Base-by-base conservation (phyloP, 2,797 vertebrate species). In the Aselliscus stoliczkanus region DNA sequence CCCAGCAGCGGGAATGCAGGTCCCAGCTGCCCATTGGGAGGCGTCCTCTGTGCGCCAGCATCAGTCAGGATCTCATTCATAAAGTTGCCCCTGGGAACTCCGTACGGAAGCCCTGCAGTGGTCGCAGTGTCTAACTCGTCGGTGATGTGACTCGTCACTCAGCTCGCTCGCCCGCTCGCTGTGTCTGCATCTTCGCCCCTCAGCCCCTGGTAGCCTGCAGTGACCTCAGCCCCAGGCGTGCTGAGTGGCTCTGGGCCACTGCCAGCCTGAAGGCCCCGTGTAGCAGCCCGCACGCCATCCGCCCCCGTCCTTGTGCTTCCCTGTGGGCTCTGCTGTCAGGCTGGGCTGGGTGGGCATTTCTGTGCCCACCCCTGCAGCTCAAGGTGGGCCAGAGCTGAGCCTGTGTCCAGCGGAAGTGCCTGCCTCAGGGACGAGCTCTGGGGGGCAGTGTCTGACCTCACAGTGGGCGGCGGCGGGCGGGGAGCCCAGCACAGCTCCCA, bases 31-130 rank as follows among this genome's bases (percentile, higher is more conserved):
- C 39, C 12, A 15, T 52, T n/a, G 6, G 27, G 31, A 29, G 44
- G 20, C 1, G 2, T 39, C 8, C 37, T 14, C 20, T 23, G 13
- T 8, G 20, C 72, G 37, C 0, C 15, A 5, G 10, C 21, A 18
- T 0, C 7, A 37, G 1, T 12, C 5, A 4, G 2, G 37, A 27
- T 31, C 15, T 31, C 17, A 0, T 1, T 31, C 17, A 0, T 1
- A 50, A 1, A 5, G 44, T 62, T 67, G 73, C 54, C 50, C 1
- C 83, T 37, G 83, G 77, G 29, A 39, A 14, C 25, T 0, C 14
- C 8, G 1, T 70, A 29, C 42, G 8, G 47, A 12, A 42, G 62
- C 64, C 56, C 21, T 50, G 29, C 4, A 58, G 20, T 60, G 0
- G 10, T 3, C 34, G 27, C 10, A 9, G 64, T 8, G 2, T 84